Percentiles rank a stretch among this genome's conserved stretches.
phyloP scores from a whole-genome alignment of 1,140 invertebrate species.

The Radopholus similis region DNA sequence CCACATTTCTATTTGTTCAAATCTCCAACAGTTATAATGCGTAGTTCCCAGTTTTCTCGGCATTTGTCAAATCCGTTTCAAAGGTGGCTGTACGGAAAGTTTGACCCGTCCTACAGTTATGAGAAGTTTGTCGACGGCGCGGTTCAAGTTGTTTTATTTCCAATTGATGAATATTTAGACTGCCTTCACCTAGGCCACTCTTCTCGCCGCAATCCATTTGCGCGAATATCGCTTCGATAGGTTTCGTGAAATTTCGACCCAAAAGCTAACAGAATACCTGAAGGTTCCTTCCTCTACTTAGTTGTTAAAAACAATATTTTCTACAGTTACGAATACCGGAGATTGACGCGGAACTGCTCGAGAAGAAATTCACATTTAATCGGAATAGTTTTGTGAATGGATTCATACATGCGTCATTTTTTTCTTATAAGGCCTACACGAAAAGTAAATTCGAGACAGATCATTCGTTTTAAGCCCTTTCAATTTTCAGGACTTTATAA shows the following conservation, averaged over 20 bases:
- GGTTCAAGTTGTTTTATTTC: not conserved
- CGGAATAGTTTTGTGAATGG: constrained; percentile 4
- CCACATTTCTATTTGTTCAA: constrained; percentile 16
- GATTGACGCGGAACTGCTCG: not conserved
- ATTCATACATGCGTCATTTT: constrained; percentile 4
- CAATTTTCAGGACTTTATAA: not conserved
- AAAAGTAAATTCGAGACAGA: not conserved
- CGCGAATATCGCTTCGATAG: constrained; percentile 1
- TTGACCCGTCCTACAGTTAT: not conserved
- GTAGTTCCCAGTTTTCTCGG: not conserved
- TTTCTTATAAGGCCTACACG: not conserved
- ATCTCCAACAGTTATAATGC: constrained; percentile 15
- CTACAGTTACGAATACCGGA: not conserved
- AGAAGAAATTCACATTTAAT: constrained; percentile 1
- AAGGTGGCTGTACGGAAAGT: not conserved
- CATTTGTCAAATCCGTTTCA: not conserved
- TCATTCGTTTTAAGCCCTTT: not conserved
- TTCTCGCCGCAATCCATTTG: constrained; percentile 7
- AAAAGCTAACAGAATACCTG: constrained; percentile 1
- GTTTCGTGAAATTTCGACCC: constrained; percentile 17
- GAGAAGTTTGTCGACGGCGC: constrained; percentile 17
- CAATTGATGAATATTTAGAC: not conserved
- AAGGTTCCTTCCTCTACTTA: no score
- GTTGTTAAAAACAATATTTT: no score
- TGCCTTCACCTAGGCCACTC: not conserved